These are phyloP conservation scores for Poecilia latipinna DNA, from an alignment of 2,113 vertebrate genomes.

Conservation along the genomic window DNA sequence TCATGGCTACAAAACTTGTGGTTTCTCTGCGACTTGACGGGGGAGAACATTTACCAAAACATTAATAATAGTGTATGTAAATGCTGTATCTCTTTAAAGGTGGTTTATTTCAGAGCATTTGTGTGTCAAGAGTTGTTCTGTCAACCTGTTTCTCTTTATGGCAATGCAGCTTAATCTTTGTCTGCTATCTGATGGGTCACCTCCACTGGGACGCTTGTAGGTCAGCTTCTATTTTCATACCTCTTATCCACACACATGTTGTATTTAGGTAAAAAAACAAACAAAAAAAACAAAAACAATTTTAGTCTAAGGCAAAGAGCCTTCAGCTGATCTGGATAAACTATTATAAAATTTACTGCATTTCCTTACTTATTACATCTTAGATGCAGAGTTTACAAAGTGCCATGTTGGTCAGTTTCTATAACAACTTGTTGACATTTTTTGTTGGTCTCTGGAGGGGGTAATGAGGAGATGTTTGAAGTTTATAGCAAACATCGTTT, in stretches of 20 bases:
- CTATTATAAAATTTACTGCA: constrained; percentile 7
- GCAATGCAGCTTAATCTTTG: not conserved
- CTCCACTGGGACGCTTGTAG: constrained; percentile 66
- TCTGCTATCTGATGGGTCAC: no score
- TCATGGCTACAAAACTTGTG: not conserved
- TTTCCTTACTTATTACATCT: not conserved
- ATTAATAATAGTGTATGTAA: not conserved
- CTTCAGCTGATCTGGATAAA: constrained; percentile 40
- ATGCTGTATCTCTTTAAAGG: not conserved
- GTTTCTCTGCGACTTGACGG: not conserved
- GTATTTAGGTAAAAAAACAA: not conserved
- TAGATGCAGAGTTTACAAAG: not conserved
- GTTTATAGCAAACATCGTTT: not conserved
- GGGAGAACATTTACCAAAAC: not conserved
- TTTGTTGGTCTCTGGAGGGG: constrained; percentile 39
- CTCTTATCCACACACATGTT: not conserved
- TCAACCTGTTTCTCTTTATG: not conserved
- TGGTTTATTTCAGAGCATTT: not conserved
- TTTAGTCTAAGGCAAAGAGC: constrained; percentile 24
- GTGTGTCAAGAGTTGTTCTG: not conserved
- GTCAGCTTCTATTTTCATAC: constrained; percentile 71
- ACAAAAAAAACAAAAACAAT: not conserved
- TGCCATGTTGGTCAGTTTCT: constrained; percentile 61
- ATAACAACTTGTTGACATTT: constrained; percentile 58
- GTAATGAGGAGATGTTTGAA: constrained; percentile 38